These are phyloP conservation scores for Mandrillus leucophaeus DNA, from an alignment of 2,113 vertebrate genomes.

Conservation along the genomic window DNA sequence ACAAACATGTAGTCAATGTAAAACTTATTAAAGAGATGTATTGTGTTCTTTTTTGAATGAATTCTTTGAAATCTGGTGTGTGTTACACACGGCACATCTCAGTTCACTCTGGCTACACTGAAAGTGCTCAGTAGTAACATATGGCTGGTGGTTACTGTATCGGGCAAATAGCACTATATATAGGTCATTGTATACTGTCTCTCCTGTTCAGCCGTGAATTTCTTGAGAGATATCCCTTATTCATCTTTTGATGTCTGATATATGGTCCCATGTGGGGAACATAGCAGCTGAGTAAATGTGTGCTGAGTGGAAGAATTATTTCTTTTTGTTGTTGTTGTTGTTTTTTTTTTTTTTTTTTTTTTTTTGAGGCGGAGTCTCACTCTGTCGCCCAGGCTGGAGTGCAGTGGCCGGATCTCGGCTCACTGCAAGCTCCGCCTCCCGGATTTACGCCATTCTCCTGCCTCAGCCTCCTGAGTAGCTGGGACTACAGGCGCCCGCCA, in stretches of 20 bases:
- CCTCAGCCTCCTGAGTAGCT: too few relatives aligned
- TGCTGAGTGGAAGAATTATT: background rate
- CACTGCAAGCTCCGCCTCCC: too few relatives aligned
- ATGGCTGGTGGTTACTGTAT: background rate
- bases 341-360: too few relatives aligned
- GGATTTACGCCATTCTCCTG: too few relatives aligned
- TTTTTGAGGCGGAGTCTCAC: too few relatives aligned
- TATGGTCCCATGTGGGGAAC: background rate
- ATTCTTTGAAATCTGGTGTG: background rate
- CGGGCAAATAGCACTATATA: background rate
- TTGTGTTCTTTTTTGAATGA: background rate
- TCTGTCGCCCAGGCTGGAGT: too few relatives aligned
- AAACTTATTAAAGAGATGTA: background rate
- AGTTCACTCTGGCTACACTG: background rate
- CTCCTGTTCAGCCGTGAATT: background rate
- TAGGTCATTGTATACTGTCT: background rate
- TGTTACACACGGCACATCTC: background rate
- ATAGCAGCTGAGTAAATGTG: background rate
- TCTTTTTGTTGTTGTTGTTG: too few relatives aligned
- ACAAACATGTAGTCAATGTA: background rate
- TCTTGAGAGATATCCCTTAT: background rate
- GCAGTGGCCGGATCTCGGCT: too few relatives aligned
- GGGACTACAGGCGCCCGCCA: too few relatives aligned
- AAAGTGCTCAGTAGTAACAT: background rate
- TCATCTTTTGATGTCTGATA: background rate